Base-by-base conservation (phyloP, 1,140 invertebrate genomes). In the Trissolcus basalis region DNA sequence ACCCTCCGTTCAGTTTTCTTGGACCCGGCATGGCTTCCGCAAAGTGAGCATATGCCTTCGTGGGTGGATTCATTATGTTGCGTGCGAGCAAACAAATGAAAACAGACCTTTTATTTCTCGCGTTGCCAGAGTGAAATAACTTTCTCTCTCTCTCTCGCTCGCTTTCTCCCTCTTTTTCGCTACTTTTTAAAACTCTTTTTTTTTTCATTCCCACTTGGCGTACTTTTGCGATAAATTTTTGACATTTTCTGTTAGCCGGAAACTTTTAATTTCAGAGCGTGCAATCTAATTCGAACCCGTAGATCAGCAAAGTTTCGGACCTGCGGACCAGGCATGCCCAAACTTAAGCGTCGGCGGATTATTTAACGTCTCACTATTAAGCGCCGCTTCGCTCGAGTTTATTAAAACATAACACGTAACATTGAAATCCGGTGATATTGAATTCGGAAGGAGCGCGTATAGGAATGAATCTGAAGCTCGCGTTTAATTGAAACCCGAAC, bases 31-130 rank as follows among this genome's bases (percentile, higher is more conserved):
- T 39, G 58, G 45, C 51, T 63, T 53, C 54, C 45, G 53, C 60
- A 63, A 81, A 84, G 81, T 79, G 84, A 87, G 83, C 85, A 87
- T 88, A 87, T 86, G 86, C 80, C 82, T 83, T 63, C 75, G 78
- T 79, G 84, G 81, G 64, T 53, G 81, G 79, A 81, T 85, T 86
- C 80, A 86, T 87, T 86, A 86, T 82, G 81, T 79, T 65, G 78
- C 60, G 56, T 64, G 59, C 61, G 43, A 78, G 58, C 64, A 65
- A 65, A 70, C 69, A 80, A 81, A 80, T 80, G 80, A 81, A 79
- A 78, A 67, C 72, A 72, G 56, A 75, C 76, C 77, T 78, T 39
- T 68, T 56, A 44, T 61, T 47, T 50, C n/a, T 50, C 13, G 19
- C 19, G n/a, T n/a, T 27, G 2, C 19, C 19, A n/a, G n/a, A n/a